Evolutionary conservation across 2,113 vertebrate genomes (phyloP).

Genomic region (Nansenia antarctica): DNA sequence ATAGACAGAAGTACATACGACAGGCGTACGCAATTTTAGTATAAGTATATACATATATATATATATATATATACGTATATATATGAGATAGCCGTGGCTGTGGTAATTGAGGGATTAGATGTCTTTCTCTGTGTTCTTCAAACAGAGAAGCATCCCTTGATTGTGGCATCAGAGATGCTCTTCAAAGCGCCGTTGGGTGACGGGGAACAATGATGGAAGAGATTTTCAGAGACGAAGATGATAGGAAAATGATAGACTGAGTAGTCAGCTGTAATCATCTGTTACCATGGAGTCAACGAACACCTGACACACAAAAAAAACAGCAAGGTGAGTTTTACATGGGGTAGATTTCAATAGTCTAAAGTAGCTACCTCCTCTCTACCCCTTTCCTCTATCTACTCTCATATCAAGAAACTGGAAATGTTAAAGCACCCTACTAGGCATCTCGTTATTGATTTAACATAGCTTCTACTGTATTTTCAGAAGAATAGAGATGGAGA

Average conservation of each 20-base stretch:
- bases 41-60: too few species aligned
- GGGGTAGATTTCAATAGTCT: not conserved
- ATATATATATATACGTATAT: too few species aligned
- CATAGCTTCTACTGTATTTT: too few species aligned
- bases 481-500: too few species aligned
- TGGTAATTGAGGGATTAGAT: conserved; percentile 37
- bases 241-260: conserved; percentile 9
- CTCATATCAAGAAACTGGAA: too few species aligned
- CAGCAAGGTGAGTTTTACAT: too few species aligned
- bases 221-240: conserved; percentile 19
- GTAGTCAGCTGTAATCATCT: not conserved
- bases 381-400: too few species aligned
- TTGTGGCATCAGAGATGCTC: conserved; percentile 27
- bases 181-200: conserved; percentile 24
- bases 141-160: conserved; percentile 24
- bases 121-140: conserved; percentile 12
- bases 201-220: conserved; percentile 16
- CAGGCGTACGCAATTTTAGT: too few species aligned
- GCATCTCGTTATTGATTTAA: too few species aligned
- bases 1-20: too few species aligned
- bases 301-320: not conserved
- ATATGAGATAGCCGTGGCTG: not conserved
- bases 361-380: too few species aligned
- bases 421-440: too few species aligned
- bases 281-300: not conserved